These are phyloP conservation scores for Oriolus oriolus DNA, from an alignment of 2,113 vertebrate species.

Conservation along the genomic window DNA sequence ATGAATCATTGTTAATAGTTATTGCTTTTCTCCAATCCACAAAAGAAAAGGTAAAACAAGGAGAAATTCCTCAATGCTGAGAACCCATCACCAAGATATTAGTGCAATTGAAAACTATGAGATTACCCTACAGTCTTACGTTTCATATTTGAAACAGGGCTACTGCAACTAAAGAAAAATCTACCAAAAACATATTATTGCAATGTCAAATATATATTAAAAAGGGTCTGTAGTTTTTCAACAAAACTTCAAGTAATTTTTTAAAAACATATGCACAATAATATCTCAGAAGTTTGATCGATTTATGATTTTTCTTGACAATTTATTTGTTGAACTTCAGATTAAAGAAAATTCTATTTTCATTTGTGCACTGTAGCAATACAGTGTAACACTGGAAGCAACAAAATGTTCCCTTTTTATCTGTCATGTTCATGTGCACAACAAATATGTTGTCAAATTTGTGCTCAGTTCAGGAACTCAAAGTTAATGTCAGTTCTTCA, in stretches of 20 bases:
- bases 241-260: neutral
- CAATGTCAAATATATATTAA: neutral
- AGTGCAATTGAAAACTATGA: neutral
- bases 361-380: neutral
- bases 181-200: fast-evolving
- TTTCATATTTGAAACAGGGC: neutral
- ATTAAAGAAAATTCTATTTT: neutral
- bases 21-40: neutral
- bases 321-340: neutral
- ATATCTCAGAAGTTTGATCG: neutral
- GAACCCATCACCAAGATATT: neutral
- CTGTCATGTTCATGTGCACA: neutral
- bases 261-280: neutral
- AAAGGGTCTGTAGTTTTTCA: neutral
- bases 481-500: neutral
- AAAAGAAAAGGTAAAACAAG: neutral
- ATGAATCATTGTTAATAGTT: neutral
- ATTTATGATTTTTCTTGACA: neutral
- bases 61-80: neutral
- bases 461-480: neutral
- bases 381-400: neutral
- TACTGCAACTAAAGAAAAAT: neutral
- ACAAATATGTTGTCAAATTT: neutral
- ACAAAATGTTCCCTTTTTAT: neutral
- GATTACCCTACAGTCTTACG: neutral